Evolutionary conservation across 2,797 vertebrate species (phyloP).

Genomic region (Sebastes aleutianus): DNA sequence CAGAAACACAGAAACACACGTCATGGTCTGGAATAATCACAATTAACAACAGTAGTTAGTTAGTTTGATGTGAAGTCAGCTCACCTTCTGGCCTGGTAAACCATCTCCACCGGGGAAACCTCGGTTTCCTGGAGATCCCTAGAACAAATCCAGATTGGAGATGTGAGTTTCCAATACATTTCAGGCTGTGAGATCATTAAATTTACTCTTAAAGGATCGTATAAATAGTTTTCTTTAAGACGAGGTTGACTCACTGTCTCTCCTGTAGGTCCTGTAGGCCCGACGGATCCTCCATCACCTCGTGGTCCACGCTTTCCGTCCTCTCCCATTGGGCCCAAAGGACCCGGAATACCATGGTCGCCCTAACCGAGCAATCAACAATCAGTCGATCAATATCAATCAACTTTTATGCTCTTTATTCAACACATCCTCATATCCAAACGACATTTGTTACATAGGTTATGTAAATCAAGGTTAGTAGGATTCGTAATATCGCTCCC

Average conservation of each 20-base stretch:
- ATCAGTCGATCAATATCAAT: neutral
- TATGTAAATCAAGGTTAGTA: no score
- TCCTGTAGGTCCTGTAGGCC: constrained; percentile 86
- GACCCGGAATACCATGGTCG: constrained; percentile 84
- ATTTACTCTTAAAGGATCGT: neutral
- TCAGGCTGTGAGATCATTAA: neutral
- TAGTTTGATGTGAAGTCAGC: neutral
- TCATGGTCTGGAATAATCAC: neutral
- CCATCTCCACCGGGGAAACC: constrained; percentile 78
- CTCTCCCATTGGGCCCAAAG: constrained; percentile 90
- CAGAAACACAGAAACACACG: neutral
- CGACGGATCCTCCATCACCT: constrained; percentile 88
- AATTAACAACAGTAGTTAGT: neutral
- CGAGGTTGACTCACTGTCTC: constrained; percentile 85
- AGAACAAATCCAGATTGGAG: neutral
- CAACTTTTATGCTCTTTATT: neutral
- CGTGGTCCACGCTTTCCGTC: constrained; percentile 91
- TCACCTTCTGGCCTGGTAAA: constrained; percentile 75
- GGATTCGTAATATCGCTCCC: no score
- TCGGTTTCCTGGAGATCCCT: constrained; percentile 78
- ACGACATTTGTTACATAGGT: no score
- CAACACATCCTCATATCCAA: no score
- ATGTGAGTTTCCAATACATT: neutral
- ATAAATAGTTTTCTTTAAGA: neutral
- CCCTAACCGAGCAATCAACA: constrained; percentile 79